phyloP scores from a whole-genome alignment of 2,797 vertebrate species.

The Sebastiscus tertius region DNA sequence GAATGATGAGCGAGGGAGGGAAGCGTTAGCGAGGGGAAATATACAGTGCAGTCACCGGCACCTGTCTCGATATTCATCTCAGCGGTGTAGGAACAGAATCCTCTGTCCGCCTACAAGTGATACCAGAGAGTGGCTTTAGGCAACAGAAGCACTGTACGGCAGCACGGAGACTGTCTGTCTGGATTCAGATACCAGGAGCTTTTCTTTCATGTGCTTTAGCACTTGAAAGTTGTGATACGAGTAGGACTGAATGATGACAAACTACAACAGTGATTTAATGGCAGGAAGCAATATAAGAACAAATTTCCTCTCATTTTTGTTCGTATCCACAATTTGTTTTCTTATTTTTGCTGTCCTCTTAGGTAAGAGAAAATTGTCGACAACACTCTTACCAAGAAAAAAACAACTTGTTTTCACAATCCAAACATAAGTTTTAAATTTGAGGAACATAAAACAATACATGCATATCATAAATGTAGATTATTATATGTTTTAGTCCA shows the following conservation, averaged over 20 bases:
- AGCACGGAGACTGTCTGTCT: not conserved
- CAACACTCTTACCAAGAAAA: too few relatives aligned
- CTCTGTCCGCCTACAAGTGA: conserved; percentile 64
- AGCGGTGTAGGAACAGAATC: conserved; percentile 44
- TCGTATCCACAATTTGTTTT: too few relatives aligned
- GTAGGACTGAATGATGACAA: not conserved
- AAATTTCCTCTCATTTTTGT: too few relatives aligned
- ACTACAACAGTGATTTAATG: not conserved
- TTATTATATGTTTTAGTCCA: too few relatives aligned
- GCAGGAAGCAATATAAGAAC: too few relatives aligned
- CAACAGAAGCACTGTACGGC: conserved; percentile 14
- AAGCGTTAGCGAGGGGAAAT: conserved; percentile 40
- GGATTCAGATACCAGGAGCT: not conserved
- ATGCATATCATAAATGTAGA: too few relatives aligned
- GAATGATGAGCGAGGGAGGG: conserved; percentile 69
- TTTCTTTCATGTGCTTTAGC: not conserved
- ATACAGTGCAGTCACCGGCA: conserved; percentile 46
- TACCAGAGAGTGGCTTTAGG: conserved; percentile 56
- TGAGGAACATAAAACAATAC: too few relatives aligned
- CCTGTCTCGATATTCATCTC: conserved; percentile 68
- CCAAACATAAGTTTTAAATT: too few relatives aligned
- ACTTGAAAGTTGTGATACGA: conserved; percentile 5
- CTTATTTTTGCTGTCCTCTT: too few relatives aligned
- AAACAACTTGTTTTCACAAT: too few relatives aligned
- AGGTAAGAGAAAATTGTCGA: too few relatives aligned